Evolutionary conservation across 2,888 invertebrate genomes (phyloP), one percentile per base, ranked within the genome.

Genomic region (Acheta domesticus): DNA sequence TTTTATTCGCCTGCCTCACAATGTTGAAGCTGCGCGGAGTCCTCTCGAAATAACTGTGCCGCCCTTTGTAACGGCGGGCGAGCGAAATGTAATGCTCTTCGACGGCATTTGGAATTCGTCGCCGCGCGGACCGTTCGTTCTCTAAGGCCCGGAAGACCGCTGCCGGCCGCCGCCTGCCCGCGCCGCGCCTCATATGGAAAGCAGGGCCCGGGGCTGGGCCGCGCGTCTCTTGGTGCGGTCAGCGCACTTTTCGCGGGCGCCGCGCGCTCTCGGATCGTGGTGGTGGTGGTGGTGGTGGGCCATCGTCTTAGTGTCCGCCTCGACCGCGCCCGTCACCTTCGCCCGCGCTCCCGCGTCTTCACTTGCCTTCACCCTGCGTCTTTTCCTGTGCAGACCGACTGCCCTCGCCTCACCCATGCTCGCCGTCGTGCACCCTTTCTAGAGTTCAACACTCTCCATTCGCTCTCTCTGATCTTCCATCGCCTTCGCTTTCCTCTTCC

Each of bases 61-160:
- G 62, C 36, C 36, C 36, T 62, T 62, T 62, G 62, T 62, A 62
- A 62, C 62, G 36, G 36, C 36, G 62, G 62, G 62, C 62, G 14
- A 36, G 62, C 62, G 62, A 62, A 62, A 62, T 62, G 11, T 62
- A 62, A 62, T 62, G 62, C 62, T 62, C 62, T 62, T n/a, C 62
- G 16, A 19, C 16, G 62, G 62, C n/a, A n/a, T 62, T 62, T 62
- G 62, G n/a, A n/a, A 62, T 62, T 62, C 62, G 62, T 12, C 11
- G 16, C 14, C n/a, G 14, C 4, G 62, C 62, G 62, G 16, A 12
- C n/a, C 62, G 62, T 5, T 5, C 36, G 36, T 8, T 36, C 36
- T 36, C 36, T 36, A 8, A 36, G 8, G 36, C 36, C 36, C 36
- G 36, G 36, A 36, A 36, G 16, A 16, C 62, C 62, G 23, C 23